These are phyloP conservation scores for Hydractinia symbiolongicarpus DNA, from an alignment of 30 jellyfish, hydroid and myxozoan species.

Conservation along the genomic window DNA sequence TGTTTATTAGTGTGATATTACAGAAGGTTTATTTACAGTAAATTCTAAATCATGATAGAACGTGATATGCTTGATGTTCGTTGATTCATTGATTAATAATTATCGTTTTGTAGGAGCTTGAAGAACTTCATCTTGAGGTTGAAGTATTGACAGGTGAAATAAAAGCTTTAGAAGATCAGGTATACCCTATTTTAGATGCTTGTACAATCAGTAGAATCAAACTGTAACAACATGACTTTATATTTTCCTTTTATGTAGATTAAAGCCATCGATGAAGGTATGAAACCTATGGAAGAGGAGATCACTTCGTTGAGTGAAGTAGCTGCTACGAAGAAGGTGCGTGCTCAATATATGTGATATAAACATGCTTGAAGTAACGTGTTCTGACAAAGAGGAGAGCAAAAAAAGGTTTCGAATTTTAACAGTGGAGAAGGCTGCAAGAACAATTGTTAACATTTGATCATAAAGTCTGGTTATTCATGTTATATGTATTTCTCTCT, in stretches of 20 bases:
- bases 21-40: too few relatives aligned
- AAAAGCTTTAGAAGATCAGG: conserved; percentile 65
- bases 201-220: not conserved
- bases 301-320: conserved; percentile 19
- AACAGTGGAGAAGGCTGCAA: too few relatives aligned
- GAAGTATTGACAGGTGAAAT: conserved; percentile 63
- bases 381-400: not conserved
- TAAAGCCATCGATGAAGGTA: not conserved
- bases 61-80: not conserved
- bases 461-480: too few relatives aligned
- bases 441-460: too few relatives aligned
- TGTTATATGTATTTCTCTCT: too few relatives aligned
- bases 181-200: not conserved
- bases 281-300: conserved; percentile 17
- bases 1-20: too few relatives aligned
- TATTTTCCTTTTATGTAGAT: not conserved
- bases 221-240: not conserved
- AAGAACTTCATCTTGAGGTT: conserved; percentile 50
- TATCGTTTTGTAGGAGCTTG: conserved; percentile 40
- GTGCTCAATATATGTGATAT: not conserved
- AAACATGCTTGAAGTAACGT: too few relatives aligned
- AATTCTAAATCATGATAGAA: too few relatives aligned
- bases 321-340: conserved; percentile 5
- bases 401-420: not conserved
- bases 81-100: not conserved